Base-by-base conservation (phyloP, 2,888 invertebrate species). In the Pocota personata region DNA sequence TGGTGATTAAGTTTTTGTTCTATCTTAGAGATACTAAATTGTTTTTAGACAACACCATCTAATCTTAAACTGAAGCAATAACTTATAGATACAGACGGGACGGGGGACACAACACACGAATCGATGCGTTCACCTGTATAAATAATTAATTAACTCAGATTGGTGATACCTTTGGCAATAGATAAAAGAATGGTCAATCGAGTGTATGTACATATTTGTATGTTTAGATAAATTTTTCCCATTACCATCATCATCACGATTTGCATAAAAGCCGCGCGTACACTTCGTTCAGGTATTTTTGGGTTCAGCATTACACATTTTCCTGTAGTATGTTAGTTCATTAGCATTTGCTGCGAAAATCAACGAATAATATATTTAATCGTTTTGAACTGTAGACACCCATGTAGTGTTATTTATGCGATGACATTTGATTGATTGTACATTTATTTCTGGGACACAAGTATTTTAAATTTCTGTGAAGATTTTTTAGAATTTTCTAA, bases 341-440 rank as follows among this genome's bases (percentile, higher is more conserved):
- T 32, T 30, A 24, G 32, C 19, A 48, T 7, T 32, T 24, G n/a
- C 3, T 35, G 21, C 14, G 0, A 43, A 32, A 58, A 57, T 58
- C 30, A 40, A 8, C 64, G 43, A 60, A 73, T 50, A 80, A 57
- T 55, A 37, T 64, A 73, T 73, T 80, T 55, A 75, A 82, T 76
- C 55, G 69, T 77, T 77, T 66, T 71, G 27, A 77, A 73, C 72
- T 62, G 40, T 83, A 62, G 35, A 30, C 60, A 60, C 78, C 46
- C 78, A 52, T 83, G 78, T 78, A 57, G 71, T 77, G 71, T 57
- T 82, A 82, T 82, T 69, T 76, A 82, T 79, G 79, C 48, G 75
- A 67, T 84, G 80, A 75, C 58, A 66, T 75, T 57, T 80, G 79
- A 84, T 75, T 76, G 80, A 80, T 84, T 84, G 84, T 64, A 80